Base-by-base conservation (phyloP, 2,113 vertebrate species). In the Istiophorus platypterus region DNA sequence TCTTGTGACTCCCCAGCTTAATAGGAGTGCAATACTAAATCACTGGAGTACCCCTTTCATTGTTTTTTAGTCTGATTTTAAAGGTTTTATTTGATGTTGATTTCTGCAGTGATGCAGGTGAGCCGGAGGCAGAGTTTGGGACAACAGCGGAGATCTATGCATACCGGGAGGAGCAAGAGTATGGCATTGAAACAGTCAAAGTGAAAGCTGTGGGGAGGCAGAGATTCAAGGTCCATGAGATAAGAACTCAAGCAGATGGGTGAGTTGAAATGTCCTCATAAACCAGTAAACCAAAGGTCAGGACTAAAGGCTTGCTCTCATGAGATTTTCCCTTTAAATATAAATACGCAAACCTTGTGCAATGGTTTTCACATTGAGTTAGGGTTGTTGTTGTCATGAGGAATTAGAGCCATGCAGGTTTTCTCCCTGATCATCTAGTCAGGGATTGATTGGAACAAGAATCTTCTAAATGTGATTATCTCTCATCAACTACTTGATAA, bases 71-170 rank as follows among this genome's bases (percentile, higher is more conserved):
- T 31, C 39, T 56, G 0, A 66, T 39, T 69, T 10, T 2, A 67
- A 69, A 61, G 4, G 1, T 17, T 72, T 62, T 20, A 59, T 61
- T 47, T 18, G 27, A 24, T 49, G 59, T 83, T n/a, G 26, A 18
- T 79, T 57, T 82, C 69, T 72, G 42, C 85, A 98, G 97, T 66
- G 95, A 97, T 0, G 26, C 83, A 11, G 95, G 88, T 54, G 97
- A 98, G 51, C 92, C 94, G 9, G 95, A 97, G 84, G 95, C 98
- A 5, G 96, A 96, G 66, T 99, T 99, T 92, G 98, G 98, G 68
- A 99, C 98, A 0, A 99, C 98, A 27, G 98, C 98, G 51, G 98
- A 99, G 92, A 99, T 99, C 86, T 99, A 99, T 58, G 98, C 98
- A 47, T 99, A 98, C 83, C 92, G 97, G 29, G 98, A 99, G 88